Conservation (phyloP, 2,888 invertebrate species). For the Euclidia mi region DNA sequence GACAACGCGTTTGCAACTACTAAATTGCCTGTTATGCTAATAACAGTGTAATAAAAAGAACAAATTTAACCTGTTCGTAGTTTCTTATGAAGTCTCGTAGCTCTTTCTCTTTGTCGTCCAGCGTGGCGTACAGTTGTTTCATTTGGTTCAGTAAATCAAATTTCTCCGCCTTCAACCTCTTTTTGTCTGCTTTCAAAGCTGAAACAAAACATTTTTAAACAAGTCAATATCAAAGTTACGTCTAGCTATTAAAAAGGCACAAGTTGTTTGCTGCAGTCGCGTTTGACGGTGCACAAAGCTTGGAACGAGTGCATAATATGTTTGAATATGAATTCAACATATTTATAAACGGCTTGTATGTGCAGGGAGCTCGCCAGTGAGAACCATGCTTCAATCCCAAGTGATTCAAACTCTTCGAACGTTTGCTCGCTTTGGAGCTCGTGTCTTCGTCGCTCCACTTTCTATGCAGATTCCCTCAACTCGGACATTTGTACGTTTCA, state of each 20-base stretch:
- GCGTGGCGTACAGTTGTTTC: slow-evolving; percentile 97
- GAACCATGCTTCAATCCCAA: slow-evolving; percentile 52
- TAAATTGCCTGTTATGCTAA: slow-evolving; percentile 23
- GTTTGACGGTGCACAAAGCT: slow-evolving; percentile 4
- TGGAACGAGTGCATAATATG: neutral
- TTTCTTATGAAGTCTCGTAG: slow-evolving; percentile 98
- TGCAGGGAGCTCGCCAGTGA: slow-evolving; percentile 42
- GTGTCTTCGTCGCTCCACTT: slow-evolving; percentile 61
- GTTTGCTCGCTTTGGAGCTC: slow-evolving; percentile 52
- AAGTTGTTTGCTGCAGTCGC: neutral
- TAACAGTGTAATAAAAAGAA: slow-evolving; percentile 6
- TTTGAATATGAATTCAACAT: slow-evolving; percentile 23
- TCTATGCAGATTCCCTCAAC: slow-evolving; percentile 59
- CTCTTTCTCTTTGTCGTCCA: slow-evolving; percentile 98
- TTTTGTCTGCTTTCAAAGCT: slow-evolving; percentile 97
- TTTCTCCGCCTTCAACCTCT: slow-evolving; percentile 97
- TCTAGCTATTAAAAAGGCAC: slow-evolving; percentile 8
- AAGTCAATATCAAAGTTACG: slow-evolving; percentile 20
- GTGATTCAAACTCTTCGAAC: slow-evolving; percentile 63
- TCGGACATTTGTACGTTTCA: slow-evolving; percentile 61
- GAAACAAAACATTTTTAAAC: slow-evolving; percentile 65
- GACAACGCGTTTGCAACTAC: slow-evolving; percentile 28
- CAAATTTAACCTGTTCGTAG: slow-evolving; percentile 92
- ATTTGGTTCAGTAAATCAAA: slow-evolving; percentile 98
- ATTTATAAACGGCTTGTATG: slow-evolving; percentile 36